Evolutionary conservation across 2,888 invertebrate genomes (phyloP), one percentile per base, ranked within the genome.

Genomic region (Drosophila prolongata): DNA sequence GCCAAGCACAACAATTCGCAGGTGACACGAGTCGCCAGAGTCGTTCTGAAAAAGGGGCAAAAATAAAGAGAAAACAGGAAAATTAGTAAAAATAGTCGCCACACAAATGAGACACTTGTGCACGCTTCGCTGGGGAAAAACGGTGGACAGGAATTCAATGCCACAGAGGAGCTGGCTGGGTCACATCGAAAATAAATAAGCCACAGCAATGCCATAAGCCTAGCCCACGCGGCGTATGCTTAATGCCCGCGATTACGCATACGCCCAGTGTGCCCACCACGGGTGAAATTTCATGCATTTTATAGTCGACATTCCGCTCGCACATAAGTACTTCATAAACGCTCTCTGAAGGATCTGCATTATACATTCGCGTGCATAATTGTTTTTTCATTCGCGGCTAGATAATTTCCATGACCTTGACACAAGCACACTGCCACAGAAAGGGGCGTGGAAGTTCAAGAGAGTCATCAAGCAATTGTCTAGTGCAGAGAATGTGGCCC

Each of bases 1-100:
- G 82, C 96, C 95, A 79, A 97, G 94, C 74, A 98, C 95, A 93
- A 95, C 95, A 91, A 98, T 94, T 89, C 97, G 95, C 91, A 98
- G 94, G 92, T 96, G 95, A 93, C 95, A 96, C 90, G 96, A 96
- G 80, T 95, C 95, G 49, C 89, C 84, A 92, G 97, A 96, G 92
- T 96, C 96, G 92, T 94, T 95, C 96, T 96, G 93, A 49, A 49
- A 49, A 34, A 34, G 35, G 49, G 35, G n/a, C 10, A 94, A 92
- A 57, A 72, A 79, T 72, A 65, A 72, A 74, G 55, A 44, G 47
- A 19, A 27, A 16, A 38, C 13, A 35, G 47, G 38, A 58, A 64
- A 73, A 68, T 66, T 71, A 71, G 66, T 62, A 37, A 56, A 49
- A 56, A 42, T 40, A 46, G 40, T 55, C 54, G 27, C 16, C 49